Evolutionary conservation across 2,888 invertebrate genomes (phyloP).

Genomic region (Petrolisthes cinctipes): DNA sequence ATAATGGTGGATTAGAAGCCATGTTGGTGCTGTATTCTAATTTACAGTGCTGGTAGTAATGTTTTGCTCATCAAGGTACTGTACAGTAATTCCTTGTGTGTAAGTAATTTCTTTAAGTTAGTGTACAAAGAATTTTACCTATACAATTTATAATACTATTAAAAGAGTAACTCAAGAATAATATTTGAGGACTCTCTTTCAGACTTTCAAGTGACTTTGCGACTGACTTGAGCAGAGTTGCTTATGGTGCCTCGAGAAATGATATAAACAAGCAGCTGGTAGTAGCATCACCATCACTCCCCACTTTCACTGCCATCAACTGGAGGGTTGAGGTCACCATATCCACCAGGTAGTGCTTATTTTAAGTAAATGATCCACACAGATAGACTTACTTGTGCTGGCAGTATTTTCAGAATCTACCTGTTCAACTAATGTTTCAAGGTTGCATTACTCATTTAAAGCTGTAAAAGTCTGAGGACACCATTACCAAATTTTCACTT

Average conservation of each 20-base stretch:
- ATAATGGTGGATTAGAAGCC: too few relatives aligned
- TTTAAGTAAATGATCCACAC: too few relatives aligned
- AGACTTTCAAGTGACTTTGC: constrained; percentile 56
- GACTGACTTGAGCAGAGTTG: constrained; percentile 51
- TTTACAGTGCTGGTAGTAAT: too few relatives aligned
- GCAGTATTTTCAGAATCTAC: too few relatives aligned
- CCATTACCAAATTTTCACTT: too few relatives aligned
- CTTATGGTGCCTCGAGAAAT: constrained; percentile 48
- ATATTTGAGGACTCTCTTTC: not conserved
- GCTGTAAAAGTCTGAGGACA: too few relatives aligned
- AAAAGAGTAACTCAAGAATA: not conserved
- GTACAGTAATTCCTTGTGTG: too few relatives aligned
- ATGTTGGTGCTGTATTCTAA: too few relatives aligned
- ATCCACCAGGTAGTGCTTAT: constrained; percentile 37
- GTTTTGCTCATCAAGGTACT: too few relatives aligned
- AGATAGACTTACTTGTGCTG: too few relatives aligned
- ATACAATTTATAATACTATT: not conserved
- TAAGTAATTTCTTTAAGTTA: not conserved
- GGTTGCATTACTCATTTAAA: too few relatives aligned
- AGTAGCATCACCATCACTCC: constrained; percentile 28
- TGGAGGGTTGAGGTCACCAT: constrained; percentile 62
- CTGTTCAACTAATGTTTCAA: too few relatives aligned
- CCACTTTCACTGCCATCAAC: constrained; percentile 34
- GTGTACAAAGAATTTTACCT: not conserved
- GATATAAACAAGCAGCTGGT: constrained; percentile 50